phyloP scores from a whole-genome alignment of 2,113 vertebrate species.

The Channa maculata region DNA sequence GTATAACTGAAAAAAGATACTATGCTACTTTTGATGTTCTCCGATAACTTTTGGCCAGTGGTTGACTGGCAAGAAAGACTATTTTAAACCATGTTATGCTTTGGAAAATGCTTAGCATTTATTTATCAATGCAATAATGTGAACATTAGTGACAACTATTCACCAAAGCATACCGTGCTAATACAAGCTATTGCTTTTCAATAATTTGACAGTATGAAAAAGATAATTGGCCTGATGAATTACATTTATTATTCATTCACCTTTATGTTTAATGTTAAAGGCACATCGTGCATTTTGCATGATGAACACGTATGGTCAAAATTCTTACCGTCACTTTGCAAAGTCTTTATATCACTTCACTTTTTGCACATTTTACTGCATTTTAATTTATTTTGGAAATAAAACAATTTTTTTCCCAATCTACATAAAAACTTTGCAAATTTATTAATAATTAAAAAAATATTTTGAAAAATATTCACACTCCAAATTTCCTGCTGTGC shows the following conservation, averaged over 20 bases:
- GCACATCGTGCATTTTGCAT: neutral
- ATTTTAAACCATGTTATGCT: constrained; percentile 23
- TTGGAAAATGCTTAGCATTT: constrained; percentile 35
- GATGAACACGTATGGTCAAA: neutral
- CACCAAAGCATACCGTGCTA: constrained; percentile 28
- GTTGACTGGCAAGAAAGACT: neutral
- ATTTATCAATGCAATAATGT: constrained; percentile 14
- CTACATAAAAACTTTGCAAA: no score
- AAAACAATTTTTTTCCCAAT: no score
- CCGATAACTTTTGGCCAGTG: neutral
- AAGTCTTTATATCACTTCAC: no score
- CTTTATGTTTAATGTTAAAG: neutral
- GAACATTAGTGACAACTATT: constrained; percentile 25
- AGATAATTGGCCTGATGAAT: constrained; percentile 2
- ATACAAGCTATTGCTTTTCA: neutral
- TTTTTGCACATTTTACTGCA: no score
- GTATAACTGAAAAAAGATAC: no score
- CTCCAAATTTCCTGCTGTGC: no score
- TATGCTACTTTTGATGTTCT: no score
- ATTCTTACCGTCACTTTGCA: no score
- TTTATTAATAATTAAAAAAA: no score
- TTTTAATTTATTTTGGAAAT: no score
- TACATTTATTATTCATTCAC: neutral
- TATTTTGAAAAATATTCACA: no score
- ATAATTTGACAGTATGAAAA: neutral